Evolutionary conservation across 2,888 invertebrate genomes (phyloP), one percentile per base, ranked within the genome.

Genomic region (Diloba caeruleocephala): DNA sequence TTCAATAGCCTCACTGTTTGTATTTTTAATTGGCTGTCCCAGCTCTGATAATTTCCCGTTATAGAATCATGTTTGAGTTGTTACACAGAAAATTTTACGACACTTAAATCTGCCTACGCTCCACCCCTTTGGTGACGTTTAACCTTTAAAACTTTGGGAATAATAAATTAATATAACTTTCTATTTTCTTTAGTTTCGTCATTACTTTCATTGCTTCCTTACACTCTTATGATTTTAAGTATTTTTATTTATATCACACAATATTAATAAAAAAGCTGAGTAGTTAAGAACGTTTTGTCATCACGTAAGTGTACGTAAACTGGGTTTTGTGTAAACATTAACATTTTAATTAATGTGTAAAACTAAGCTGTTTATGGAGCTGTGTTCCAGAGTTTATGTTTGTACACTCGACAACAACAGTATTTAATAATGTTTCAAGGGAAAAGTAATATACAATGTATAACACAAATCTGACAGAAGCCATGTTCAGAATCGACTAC

Each of bases 271-370:
- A 49, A 50, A 67, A 57, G 17, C 36, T 26, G 41, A 31, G 26
- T 29, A 52, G 21, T 52, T 33, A 45, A 55, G 13, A 55, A 33
- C 14, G 15, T 53, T 53, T 51, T 23, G 33, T 29, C 43, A 34
- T 44, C 39, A 31, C 31, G 33, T 31, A 53, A 44, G 21, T 37
- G 44, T 58, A 37, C 45, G 32, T 44, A 37, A 65, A 31, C 26
- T 7, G 25, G 15, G 51, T 49, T 63, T 55, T 52, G 44, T 55
- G 50, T 60, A 53, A 61, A 56, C 70, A 55, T 71, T 56, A 64
- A 71, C 55, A 49, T 64, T 59, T 71, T 71, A 71, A 71, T 71
- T 64, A 71, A 60, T 68, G 68, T 54, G 41, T 71, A 56, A 60
- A 71, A 61, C 70, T 64, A 58, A 68, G 33, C 55, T 71, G 70